These are phyloP conservation scores for Oscheius sp. DNA, from an alignment of 2,888 invertebrate species.

Conservation along the genomic window DNA sequence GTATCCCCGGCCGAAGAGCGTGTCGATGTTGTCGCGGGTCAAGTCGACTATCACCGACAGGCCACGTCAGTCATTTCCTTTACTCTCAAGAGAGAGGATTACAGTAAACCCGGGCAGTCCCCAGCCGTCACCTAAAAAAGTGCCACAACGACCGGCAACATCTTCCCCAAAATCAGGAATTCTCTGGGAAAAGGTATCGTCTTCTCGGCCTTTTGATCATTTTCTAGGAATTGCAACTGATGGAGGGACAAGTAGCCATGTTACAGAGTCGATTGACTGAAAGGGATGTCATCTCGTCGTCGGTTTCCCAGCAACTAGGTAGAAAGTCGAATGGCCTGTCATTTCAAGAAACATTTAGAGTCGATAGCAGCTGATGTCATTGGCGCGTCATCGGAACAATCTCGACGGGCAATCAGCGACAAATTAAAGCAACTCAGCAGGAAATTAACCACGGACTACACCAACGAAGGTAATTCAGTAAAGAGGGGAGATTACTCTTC, in stretches of 20 bases:
- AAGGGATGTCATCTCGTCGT: slow-evolving; percentile 51
- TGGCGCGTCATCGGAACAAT: not conserved
- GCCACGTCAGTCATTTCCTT: slow-evolving; percentile 7
- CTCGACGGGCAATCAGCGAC: slow-evolving; percentile 17
- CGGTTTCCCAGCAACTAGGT: slow-evolving; percentile 40
- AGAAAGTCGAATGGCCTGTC: not conserved
- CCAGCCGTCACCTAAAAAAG: slow-evolving; percentile 14
- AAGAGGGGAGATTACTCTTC: not conserved
- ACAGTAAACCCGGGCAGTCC: not conserved
- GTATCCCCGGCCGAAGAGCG: slow-evolving; percentile 9
- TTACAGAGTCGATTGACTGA: slow-evolving; percentile 74
- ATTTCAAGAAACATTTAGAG: slow-evolving; percentile 8
- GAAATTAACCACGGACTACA: slow-evolving; percentile 12
- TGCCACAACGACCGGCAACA: not conserved
- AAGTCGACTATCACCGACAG: slow-evolving; percentile 21
- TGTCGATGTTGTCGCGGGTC: slow-evolving; percentile 23
- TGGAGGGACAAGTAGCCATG: slow-evolving; percentile 71
- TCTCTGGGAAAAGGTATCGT: too few species aligned
- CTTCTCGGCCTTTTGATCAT: not conserved
- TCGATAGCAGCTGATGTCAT: not conserved
- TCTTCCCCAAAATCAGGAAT: not conserved
- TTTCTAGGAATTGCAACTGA: slow-evolving; percentile 69
- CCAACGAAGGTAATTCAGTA: slow-evolving; percentile 2
- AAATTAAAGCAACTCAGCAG: slow-evolving; percentile 13
- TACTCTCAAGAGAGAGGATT: too few species aligned